phyloP scores from a whole-genome alignment of 2,113 vertebrate genomes.

The Elgaria multicarinata region DNA sequence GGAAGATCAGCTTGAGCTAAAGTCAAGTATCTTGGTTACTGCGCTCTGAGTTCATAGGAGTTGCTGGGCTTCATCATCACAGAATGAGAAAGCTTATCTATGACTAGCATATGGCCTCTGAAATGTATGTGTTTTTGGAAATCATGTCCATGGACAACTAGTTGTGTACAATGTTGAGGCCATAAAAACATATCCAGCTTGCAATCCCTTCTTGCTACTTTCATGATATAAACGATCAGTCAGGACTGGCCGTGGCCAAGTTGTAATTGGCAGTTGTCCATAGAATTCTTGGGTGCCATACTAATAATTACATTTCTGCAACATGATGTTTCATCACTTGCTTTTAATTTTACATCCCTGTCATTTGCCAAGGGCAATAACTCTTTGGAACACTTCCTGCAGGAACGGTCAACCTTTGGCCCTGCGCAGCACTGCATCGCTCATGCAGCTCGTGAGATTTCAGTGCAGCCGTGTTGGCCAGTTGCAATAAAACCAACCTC shows the following conservation, averaged over 20 bases:
- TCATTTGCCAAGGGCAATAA: slow-evolving; percentile 48
- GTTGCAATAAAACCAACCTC: not conserved
- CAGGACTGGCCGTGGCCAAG: not conserved
- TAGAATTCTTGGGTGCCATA: slow-evolving; percentile 21
- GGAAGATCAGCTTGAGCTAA: not conserved
- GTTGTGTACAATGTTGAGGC: too few relatives aligned
- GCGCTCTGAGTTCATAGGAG: too few relatives aligned
- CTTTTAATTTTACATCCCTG: slow-evolving; percentile 62
- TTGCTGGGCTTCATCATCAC: too few relatives aligned
- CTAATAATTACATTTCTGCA: slow-evolving; percentile 56
- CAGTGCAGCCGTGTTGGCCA: not conserved
- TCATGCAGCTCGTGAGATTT: slow-evolving; percentile 44
- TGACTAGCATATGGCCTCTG: too few relatives aligned
- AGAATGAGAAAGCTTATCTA: too few relatives aligned
- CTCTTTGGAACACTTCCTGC: slow-evolving; percentile 24
- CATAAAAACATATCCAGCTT: not conserved
- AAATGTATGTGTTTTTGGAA: not conserved
- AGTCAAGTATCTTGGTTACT: not conserved
- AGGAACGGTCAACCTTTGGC: slow-evolving; percentile 44
- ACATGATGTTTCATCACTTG: slow-evolving; percentile 54
- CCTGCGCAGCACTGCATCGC: slow-evolving; percentile 43
- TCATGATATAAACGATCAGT: too few relatives aligned
- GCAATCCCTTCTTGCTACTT: not conserved
- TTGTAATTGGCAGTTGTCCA: slow-evolving; percentile 14
- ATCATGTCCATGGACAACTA: not conserved